Conservation (phyloP, 2,888 invertebrate species). For the Tyria jacobaeae region DNA sequence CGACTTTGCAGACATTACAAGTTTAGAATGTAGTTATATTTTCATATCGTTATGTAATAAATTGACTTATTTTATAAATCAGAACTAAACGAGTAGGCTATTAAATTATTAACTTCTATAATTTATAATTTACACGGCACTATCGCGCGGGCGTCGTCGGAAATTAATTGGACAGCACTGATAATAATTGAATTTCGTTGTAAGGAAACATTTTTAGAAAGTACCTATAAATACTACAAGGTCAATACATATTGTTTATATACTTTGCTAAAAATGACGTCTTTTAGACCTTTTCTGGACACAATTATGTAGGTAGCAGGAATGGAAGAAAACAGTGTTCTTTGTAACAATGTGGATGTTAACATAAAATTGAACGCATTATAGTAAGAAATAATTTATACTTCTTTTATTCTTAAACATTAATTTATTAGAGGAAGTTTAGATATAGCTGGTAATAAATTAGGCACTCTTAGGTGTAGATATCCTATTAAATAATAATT, state of each 20-base stretch:
- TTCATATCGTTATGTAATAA: constrained; percentile 13
- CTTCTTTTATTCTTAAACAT: too few species aligned
- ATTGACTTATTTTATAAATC: constrained; percentile 27
- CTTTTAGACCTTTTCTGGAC: too few species aligned
- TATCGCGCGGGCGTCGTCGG: constrained; percentile 47
- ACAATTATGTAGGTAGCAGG: too few species aligned
- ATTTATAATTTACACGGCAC: constrained; percentile 54
- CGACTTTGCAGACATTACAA: constrained; percentile 28
- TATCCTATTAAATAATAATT: too few species aligned
- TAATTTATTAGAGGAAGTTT: too few species aligned
- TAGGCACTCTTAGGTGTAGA: too few species aligned
- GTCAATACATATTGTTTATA: background rate
- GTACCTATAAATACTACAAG: background rate
- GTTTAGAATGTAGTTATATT: constrained; percentile 19
- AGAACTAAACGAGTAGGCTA: constrained; percentile 35
- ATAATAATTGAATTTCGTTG: constrained; percentile 51
- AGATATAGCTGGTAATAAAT: too few species aligned
- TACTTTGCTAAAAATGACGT: background rate
- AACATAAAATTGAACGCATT: too few species aligned
- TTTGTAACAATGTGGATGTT: too few species aligned
- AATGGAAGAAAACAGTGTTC: too few species aligned
- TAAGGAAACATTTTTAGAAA: constrained; percentile 26
- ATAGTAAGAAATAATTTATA: too few species aligned
- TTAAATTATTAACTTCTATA: constrained; percentile 47
- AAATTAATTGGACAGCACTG: constrained; percentile 52